Base-by-base conservation (phyloP, 2,113 vertebrate genomes). In the Genyomyrus donnyi region DNA sequence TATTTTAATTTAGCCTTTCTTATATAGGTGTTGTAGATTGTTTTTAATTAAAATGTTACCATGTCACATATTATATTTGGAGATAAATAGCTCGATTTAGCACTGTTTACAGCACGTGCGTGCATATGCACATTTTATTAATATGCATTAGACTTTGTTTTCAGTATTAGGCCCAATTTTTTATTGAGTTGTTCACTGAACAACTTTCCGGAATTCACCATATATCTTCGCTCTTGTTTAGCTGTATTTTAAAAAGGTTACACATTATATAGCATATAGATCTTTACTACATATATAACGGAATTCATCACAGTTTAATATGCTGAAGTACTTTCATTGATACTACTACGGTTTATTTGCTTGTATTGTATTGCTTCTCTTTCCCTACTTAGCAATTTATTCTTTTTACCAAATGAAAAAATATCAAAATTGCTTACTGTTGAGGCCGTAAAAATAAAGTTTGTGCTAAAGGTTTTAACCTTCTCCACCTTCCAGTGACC, bases 401-500 rank as follows among this genome's bases (percentile, higher is more conserved):
- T 46, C 35, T 58, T 66, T 88, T 66, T 11, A 45, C 35, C 52
- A 13, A 24, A 9, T 42, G 17, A 11, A 66, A 88, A 88, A 88
- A 45, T 58, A 13, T 17, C 35, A 88, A 88, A 88, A 66, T 7
- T 27, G 5, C 52, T 62, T 62, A 66, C 24, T n/a, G 48, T 35
- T 53, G 35, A 89, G 66, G 46, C 77, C 15, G 52, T 90, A 90
- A 90, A 91, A 87, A 66, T 62, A 88, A 84, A 89, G 93, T 93
- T 74, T 91, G 94, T 95, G 93, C 92, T 91, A 92, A 94, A 95
- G 94, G 94, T 95, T 95, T 95, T 95, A 96, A 98, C 96, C 97
- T 96, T 95, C 95, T 95, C 95, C 96, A 95, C 96, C 97, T 96
- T 95, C 93, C 93, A 93, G 93, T 97, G 97, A 97, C 97, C 97